These are phyloP conservation scores for Megamerina dolium DNA, from an alignment of 2,888 invertebrate genomes.

Conservation along the genomic window DNA sequence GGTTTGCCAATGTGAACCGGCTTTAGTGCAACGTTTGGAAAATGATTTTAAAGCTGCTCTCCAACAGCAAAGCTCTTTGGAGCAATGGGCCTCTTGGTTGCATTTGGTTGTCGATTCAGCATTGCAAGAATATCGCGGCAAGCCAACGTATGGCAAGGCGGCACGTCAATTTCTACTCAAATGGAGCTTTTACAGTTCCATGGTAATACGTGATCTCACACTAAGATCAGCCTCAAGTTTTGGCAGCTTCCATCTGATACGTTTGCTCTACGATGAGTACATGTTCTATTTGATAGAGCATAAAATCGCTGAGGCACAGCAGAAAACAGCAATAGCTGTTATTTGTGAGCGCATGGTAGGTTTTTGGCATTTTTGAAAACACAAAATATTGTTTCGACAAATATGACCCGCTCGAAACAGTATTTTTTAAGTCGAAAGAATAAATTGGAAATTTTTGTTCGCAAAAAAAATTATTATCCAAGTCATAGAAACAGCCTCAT, in stretches of 20 bases:
- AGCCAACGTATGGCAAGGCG: slow-evolving; percentile 74
- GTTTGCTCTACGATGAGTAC: slow-evolving; percentile 96
- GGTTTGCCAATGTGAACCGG: slow-evolving; percentile 93
- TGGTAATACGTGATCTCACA: slow-evolving; percentile 96
- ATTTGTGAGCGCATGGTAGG: slow-evolving; percentile 57
- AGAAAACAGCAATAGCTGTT: slow-evolving; percentile 90
- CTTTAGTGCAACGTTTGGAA: slow-evolving; percentile 73
- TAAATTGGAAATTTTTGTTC: background rate
- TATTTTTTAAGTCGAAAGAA: too few relatives aligned
- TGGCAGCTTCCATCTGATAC: slow-evolving; percentile 96
- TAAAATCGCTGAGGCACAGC: slow-evolving; percentile 84
- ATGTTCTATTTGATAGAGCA: slow-evolving; percentile 98
- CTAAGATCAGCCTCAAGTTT: slow-evolving; percentile 95
- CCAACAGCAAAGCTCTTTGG: slow-evolving; percentile 86
- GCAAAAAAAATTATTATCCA: background rate
- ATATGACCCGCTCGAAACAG: too few relatives aligned
- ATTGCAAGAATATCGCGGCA: slow-evolving; percentile 80
- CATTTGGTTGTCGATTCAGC: slow-evolving; percentile 88
- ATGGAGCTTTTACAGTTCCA: slow-evolving; percentile 98
- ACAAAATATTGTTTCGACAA: background rate
- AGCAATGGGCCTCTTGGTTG: slow-evolving; percentile 97
- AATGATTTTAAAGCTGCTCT: slow-evolving; percentile 89
- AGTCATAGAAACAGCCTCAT: too few relatives aligned
- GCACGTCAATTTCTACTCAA: slow-evolving; percentile 91
- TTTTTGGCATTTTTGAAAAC: slow-evolving; percentile 9